Conservation (phyloP, 2,797 vertebrate genomes). For the Tragelaphus oryx region DNA sequence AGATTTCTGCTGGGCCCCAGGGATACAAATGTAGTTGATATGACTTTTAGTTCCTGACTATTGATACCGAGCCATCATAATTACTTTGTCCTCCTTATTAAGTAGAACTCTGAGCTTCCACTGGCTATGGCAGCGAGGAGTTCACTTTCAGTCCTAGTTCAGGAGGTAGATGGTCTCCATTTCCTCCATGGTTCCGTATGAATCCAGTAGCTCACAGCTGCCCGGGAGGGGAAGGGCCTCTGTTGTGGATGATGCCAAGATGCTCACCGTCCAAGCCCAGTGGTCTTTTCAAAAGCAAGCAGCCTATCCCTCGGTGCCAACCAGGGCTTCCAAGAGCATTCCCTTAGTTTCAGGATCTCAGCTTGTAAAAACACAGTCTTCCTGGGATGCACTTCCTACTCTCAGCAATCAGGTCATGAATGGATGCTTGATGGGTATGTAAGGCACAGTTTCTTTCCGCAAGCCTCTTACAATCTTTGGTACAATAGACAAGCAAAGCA, state of each 20-base stretch:
- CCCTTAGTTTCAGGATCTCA: not conserved
- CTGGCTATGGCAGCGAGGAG: not conserved
- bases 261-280: not conserved
- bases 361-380: not conserved
- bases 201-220: not conserved
- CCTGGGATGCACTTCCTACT: not conserved
- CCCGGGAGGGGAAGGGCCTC: not conserved
- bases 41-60: not conserved
- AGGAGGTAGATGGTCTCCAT: not conserved
- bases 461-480: not conserved
- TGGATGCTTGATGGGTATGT: not conserved
- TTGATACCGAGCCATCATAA: not conserved
- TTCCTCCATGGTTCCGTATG: rapidly evolving
- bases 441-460: not conserved
- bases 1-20: too few species aligned
- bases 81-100: not conserved
- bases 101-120: not conserved
- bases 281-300: not conserved
- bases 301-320: not conserved
- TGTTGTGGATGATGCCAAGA: not conserved
- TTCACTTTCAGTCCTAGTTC: not conserved
- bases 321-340: not conserved
- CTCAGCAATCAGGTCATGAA: too few species aligned
- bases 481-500: not conserved
- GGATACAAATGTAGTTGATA: not conserved